Evolutionary conservation across 2,888 invertebrate species (phyloP), one percentile per base, ranked within the genome.

Genomic region (Leptogaster cylindrica): DNA sequence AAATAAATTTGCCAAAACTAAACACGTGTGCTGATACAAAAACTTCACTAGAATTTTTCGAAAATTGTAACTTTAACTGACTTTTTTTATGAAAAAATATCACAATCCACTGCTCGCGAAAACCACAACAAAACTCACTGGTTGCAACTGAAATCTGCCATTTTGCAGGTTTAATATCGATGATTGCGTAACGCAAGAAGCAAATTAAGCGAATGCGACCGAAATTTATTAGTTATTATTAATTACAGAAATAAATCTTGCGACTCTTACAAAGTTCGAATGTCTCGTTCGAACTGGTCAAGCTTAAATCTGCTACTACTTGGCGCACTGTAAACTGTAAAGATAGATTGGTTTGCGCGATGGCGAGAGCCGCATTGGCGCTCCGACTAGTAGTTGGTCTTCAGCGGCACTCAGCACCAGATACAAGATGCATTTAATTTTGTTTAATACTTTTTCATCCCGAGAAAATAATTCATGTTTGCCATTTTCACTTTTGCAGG

Each of bases 201-300:
- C n/a, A n/a, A 55, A 7, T 10, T 23, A 39, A 55, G 8, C 23
- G 65, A 16, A 65, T 10, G 12, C 10, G 18, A 46, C 52, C 14
- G 36, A 25, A 61, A 12, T 41, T n/a, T 58, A 39, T 58, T 41
- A 61, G 28, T 36, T 65, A 65, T 63, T 46, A 55, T 63, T 41
- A 39, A 68, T 55, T 55, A 36, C 41, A 20, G 68, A 65, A n/a
- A n/a, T n/a, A n/a, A 71, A 72, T 76, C 77, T 78, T 76, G 77
- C 74, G 76, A 76, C 73, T 76, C 75, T 61, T 61, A 44, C 44
- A 61, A 61, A 61, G 61, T 75, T 77, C 74, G 75, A 75, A 75
- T 74, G 72, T 74, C 74, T 75, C 75, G 77, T 76, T 77, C 78
- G 77, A 78, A 77, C 80, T 77, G 77, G 76, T 74, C 77, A 77